Percentiles rank a stretch among this genome's conserved stretches.
phyloP scores from a whole-genome alignment of 2,888 invertebrate species.

The Neoaliturus tenellus region DNA sequence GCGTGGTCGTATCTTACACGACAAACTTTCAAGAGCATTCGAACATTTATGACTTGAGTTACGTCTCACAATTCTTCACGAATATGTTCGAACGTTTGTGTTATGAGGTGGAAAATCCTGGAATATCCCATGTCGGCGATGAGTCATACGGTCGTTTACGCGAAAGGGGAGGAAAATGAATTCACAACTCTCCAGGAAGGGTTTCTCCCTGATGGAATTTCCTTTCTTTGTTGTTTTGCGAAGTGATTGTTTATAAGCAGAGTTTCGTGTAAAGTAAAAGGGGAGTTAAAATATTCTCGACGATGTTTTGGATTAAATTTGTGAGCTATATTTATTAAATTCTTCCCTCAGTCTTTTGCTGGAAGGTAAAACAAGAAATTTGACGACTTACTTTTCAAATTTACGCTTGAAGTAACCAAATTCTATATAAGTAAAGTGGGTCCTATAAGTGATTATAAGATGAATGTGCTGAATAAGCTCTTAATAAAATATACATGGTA shows the following conservation, averaged over 20 bases:
- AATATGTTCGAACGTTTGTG: neutral
- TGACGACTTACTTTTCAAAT: too few species aligned
- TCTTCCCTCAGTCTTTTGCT: too few species aligned
- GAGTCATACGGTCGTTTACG: constrained; percentile 5
- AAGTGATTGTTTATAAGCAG: neutral
- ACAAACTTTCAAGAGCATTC: neutral
- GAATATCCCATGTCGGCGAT: neutral
- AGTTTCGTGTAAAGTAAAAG: neutral
- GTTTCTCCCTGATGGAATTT: constrained; percentile 25
- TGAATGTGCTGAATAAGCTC: too few species aligned
- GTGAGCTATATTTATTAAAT: too few species aligned
- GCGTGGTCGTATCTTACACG: neutral
- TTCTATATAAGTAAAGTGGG: too few species aligned
- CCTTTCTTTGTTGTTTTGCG: neutral
- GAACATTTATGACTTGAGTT: neutral
- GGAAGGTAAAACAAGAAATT: too few species aligned
- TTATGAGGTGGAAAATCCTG: constrained; percentile 8
- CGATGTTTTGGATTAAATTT: neutral
- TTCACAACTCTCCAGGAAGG: neutral
- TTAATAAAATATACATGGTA: too few species aligned
- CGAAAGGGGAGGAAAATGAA: constrained; percentile 15
- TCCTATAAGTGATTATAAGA: too few species aligned
- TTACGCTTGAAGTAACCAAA: too few species aligned
- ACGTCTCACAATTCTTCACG: too few species aligned
- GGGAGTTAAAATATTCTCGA: neutral